phyloP scores from a whole-genome alignment of 2,113 vertebrate genomes.

The Anhinga rufa region DNA sequence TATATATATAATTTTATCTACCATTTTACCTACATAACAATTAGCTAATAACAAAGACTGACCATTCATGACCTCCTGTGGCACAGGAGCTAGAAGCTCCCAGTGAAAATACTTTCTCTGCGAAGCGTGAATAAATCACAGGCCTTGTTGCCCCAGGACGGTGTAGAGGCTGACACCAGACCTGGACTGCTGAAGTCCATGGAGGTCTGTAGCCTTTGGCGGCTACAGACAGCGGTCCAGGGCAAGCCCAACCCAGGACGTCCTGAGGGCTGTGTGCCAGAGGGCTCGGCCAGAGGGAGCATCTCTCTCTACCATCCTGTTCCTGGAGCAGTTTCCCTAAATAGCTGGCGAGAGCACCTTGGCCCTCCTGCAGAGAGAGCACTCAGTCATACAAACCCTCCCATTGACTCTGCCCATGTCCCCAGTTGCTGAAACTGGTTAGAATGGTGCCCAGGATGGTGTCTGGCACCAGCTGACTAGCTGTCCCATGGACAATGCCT shows the following conservation, averaged over 20 bases:
- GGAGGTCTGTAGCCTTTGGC: not conserved
- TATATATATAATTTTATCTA: not conserved
- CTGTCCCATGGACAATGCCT: not conserved
- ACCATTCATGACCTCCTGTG: fast-evolving
- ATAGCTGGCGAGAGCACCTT: no score
- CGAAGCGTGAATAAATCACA: not conserved
- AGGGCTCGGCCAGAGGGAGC: not conserved
- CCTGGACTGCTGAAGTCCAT: not conserved
- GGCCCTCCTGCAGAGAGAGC: not conserved
- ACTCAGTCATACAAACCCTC: not conserved
- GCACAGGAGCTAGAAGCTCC: not conserved
- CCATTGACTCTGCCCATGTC: not conserved
- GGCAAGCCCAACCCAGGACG: not conserved
- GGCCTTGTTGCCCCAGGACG: not conserved
- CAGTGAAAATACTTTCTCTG: not conserved
- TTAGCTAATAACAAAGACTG: not conserved
- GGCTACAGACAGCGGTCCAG: not conserved
- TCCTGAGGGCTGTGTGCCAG: not conserved
- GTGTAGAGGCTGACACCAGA: not conserved
- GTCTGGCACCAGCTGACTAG: not conserved
- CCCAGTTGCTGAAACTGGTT: not conserved
- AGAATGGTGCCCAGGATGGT: not conserved
- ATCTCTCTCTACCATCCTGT: not conserved
- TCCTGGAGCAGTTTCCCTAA: not conserved
- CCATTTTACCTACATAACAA: not conserved